A percentile compares a stretch with the other conserved stretches of the same genome.
phyloP scores from a whole-genome alignment of 2,797 vertebrate genomes.

The Hoplostethus atlanticus region DNA sequence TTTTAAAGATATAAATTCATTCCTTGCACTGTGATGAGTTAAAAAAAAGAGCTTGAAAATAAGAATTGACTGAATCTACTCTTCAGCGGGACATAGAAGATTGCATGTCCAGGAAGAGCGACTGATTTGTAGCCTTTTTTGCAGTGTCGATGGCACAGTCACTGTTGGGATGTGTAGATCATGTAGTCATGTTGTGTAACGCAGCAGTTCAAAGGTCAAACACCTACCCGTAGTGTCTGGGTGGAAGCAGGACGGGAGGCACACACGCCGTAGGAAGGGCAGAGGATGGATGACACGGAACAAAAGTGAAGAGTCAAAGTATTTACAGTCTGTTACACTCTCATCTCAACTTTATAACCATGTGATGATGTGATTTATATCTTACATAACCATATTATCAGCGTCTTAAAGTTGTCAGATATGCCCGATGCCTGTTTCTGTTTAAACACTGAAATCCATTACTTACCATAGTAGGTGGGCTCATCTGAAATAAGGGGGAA shows the following conservation, averaged over 20 bases:
- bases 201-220: background rate
- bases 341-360: background rate
- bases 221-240: slow-evolving; percentile 70
- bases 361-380: background rate
- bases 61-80: background rate
- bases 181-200: background rate
- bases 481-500: slow-evolving; percentile 58
- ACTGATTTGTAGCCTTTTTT: background rate
- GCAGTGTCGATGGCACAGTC: background rate
- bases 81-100: background rate
- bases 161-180: background rate
- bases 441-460: background rate
- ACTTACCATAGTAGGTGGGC: slow-evolving; percentile 68
- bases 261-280: slow-evolving; percentile 14
- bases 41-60: no score
- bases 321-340: background rate
- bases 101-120: background rate
- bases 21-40: background rate
- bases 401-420: background rate
- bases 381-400: background rate
- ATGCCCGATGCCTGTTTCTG: background rate
- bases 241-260: background rate
- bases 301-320: background rate
- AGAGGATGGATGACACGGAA: slow-evolving; percentile 17
- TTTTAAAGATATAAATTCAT: background rate